Evolutionary conservation across 1,140 invertebrate species (phyloP).

Genomic region (Octopus bimaculoides): DNA sequence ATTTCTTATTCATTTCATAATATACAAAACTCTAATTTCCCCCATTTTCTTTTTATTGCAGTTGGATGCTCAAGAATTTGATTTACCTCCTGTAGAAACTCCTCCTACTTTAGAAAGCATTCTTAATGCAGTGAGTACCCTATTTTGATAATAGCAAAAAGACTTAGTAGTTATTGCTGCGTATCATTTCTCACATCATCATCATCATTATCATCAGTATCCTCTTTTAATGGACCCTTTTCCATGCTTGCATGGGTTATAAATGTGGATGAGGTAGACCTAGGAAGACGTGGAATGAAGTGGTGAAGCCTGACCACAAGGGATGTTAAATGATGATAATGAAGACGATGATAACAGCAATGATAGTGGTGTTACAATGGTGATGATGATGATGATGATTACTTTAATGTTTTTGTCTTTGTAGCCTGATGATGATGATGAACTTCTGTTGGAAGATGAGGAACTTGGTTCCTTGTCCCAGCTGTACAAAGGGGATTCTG

Average conservation of each 20-base stretch:
- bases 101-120: slow-evolving; percentile 83
- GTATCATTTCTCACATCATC: not conserved
- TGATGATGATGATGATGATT: too few species aligned
- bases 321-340: too few species aligned
- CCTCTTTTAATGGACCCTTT: not conserved
- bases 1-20: too few species aligned
- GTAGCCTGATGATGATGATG: slow-evolving; percentile 45
- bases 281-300: too few species aligned
- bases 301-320: too few species aligned
- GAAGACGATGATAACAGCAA: too few species aligned
- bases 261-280: too few species aligned
- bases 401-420: not conserved
- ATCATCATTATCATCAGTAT: not conserved
- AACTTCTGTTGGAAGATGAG: slow-evolving; percentile 50
- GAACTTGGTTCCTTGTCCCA: slow-evolving; percentile 39
- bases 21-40: too few species aligned
- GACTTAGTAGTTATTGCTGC: not conserved
- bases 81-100: slow-evolving; percentile 74
- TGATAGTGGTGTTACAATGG: too few species aligned
- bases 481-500: slow-evolving; percentile 48
- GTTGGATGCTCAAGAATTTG: slow-evolving; percentile 65
- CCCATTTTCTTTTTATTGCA: too few species aligned
- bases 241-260: too few species aligned
- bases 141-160: not conserved
- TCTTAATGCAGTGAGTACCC: slow-evolving; percentile 67